Base-by-base conservation (phyloP, 2,797 vertebrate species). In the Gambelia wislizenii region DNA sequence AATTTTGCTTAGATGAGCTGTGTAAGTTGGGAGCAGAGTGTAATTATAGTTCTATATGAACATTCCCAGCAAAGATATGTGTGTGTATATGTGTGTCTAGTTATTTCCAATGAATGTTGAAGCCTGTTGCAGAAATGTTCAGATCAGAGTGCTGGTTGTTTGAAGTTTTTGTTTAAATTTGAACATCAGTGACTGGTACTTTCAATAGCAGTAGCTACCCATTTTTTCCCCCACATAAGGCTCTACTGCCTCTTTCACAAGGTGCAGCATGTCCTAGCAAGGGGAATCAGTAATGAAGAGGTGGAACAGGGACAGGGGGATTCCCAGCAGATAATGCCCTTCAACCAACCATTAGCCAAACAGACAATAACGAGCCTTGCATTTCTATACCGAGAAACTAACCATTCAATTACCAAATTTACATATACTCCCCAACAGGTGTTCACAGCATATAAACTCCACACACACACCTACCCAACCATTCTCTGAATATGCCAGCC, bases 1-100 rank as follows among this genome's bases (percentile, higher is more conserved):
- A 18, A 84, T 84, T 91, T 14, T 76, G 49, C 89, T 88, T 22
- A 27, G 39, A 6, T 70, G 70, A 84, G 2, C 61, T 14, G 52
- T 81, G n/a, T 80, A 33, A 72, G 67, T 79, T 36, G 25, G 2
- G 27, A 27, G 12, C 39, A 52, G 76, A 30, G 85, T 86, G 83
- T 81, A 89, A 52, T 86, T 56, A 82, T 79, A 91, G 86, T 47
- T 39, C 8, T 49, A 9, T 80, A 78, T 92, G 77, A 74, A 81
- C 86, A 49, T 87, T 84, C 85, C 84, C 84, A 77, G 84, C 44
- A 64, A 75, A 49, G 33, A 49, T 64, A 12, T 39, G 14, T 77
- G 27, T 77, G 14, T n/a, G 42, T 47, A 16, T 77, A 30, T 61
- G 22, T 3, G 18, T 39, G 52, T 52, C 42, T 56, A 25, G 10